Evolutionary conservation across 2,888 invertebrate species (phyloP).

Genomic region (Zygaena filipendulae): DNA sequence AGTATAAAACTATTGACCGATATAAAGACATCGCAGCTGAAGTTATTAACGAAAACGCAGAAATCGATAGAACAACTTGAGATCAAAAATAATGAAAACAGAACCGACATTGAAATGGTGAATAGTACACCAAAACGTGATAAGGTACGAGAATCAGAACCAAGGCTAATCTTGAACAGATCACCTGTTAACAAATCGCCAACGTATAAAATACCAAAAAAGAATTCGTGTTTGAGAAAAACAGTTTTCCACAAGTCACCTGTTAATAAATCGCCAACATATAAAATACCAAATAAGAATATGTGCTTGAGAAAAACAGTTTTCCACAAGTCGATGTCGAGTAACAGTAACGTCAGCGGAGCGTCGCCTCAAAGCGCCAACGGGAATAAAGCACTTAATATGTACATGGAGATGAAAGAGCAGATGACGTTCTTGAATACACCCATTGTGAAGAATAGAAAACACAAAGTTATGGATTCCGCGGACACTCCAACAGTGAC

Average conservation of each 20-base stretch:
- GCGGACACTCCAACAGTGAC: constrained; percentile 44
- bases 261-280: constrained; percentile 34
- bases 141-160: constrained; percentile 18
- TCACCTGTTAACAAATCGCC: constrained; percentile 30
- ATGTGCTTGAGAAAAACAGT: constrained; percentile 38
- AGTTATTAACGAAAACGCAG: constrained; percentile 31
- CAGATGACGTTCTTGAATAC: constrained; percentile 48
- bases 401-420: constrained; percentile 53
- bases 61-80: constrained; percentile 34
- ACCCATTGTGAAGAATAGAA: constrained; percentile 28
- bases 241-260: constrained; percentile 36
- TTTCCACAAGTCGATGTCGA: constrained; percentile 42
- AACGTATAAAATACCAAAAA: constrained; percentile 48
- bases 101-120: constrained; percentile 23
- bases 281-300: constrained; percentile 48
- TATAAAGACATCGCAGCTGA: constrained; percentile 34
- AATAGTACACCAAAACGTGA: constrained; percentile 17
- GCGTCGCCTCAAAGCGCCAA: constrained; percentile 24
- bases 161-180: constrained; percentile 20
- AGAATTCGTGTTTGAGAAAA: constrained; percentile 35
- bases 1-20: constrained; percentile 28
- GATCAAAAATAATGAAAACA: constrained; percentile 21
- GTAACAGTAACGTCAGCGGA: constrained; percentile 25
- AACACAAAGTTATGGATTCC: constrained; percentile 10
- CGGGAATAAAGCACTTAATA: constrained; percentile 27